Percentiles rank a stretch among this genome's conserved stretches.
These are phyloP conservation scores for Siphonodentalium dalli DNA, from an alignment of 2,888 invertebrate species.

Conservation along the genomic window DNA sequence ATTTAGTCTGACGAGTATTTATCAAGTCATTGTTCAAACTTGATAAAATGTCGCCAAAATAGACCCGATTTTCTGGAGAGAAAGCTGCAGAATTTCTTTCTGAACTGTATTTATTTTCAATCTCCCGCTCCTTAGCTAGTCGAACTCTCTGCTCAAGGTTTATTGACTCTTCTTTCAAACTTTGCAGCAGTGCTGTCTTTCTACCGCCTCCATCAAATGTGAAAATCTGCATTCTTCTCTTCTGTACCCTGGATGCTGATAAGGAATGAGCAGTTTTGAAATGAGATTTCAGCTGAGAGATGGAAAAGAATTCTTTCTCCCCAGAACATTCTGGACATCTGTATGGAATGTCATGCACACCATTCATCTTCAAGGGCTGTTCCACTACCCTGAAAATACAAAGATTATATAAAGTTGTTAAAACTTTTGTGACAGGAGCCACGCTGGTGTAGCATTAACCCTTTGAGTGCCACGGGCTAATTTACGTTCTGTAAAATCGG, in stretches of 20 bases:
- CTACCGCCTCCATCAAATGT: constrained; percentile 18
- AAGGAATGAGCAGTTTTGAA: constrained; percentile 46
- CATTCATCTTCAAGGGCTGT: constrained; percentile 1
- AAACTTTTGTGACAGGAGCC: no score
- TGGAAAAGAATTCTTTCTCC: constrained; percentile 38
- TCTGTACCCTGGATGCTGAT: background rate
- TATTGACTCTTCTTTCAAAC: constrained; percentile 40
- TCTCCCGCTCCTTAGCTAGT: constrained; percentile 41
- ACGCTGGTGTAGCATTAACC: no score
- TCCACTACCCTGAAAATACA: no score
- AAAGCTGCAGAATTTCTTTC: background rate
- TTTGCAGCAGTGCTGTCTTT: constrained; percentile 36
- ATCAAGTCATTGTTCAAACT: constrained; percentile 35
- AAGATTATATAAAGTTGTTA: no score
- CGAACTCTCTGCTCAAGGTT: constrained; percentile 41
- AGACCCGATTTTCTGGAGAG: no score
- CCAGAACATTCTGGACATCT: constrained; percentile 51
- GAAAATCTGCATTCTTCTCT: constrained; percentile 10
- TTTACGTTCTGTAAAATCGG: no score
- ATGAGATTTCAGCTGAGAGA: constrained; percentile 48
- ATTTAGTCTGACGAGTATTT: constrained; percentile 36
- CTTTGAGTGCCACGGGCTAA: no score
- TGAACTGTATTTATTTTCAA: constrained; percentile 33
- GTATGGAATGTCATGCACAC: constrained; percentile 39
- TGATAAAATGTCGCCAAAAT: constrained; percentile 8